Base-by-base conservation (phyloP, 1,140 invertebrate species). In the Meloidogyne floridensis region DNA sequence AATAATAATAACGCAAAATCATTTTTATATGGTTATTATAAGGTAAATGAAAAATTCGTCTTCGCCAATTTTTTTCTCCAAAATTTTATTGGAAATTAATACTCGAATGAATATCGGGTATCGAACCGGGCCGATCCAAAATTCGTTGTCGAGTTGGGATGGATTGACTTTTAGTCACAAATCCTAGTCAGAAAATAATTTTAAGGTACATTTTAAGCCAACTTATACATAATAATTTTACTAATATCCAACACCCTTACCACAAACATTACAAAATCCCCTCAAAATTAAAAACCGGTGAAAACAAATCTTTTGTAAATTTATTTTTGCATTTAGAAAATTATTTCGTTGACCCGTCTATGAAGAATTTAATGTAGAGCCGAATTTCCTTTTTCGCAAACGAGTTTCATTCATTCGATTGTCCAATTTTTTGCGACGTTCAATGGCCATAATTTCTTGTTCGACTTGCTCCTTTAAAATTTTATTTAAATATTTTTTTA, bases 331-430 rank as follows among this genome's bases (percentile, higher is more conserved):
- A 2, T 65, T 65, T n/a, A n/a, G 15, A 65, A n/a, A 65, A 65
- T 5, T 4, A 59, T 59, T 59, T 13, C 11, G 4, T 6, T 65
- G 1, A 65, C 6, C n/a, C n/a, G 59, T 65, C 59, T 65, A 65
- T 5, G 59, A 65, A n/a, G 59, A 65, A 65, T 77, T 77, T 42
- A 77, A 43, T 7, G 75, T 43, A 56, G 77, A 72, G 77, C 77
- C 77, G 20, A 79, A 79, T 79, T 79, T 79, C 8, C 77, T 69
- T 53, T 79, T 79, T 7, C 77, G 77, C 77, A 79, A 69, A 11
- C 77, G 77, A 79, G 65, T 51, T 72, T 69, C 54, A 11, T 47
- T 11, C 20, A 69, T n/a, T 47, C 51, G 43, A 20, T 69, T 72
- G 43, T 53, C 59, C 51, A 20, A 32, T 51, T 79, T 79, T 42